phyloP scores from a whole-genome alignment of 1,140 invertebrate genomes.

The Aphaenogaster floridana region DNA sequence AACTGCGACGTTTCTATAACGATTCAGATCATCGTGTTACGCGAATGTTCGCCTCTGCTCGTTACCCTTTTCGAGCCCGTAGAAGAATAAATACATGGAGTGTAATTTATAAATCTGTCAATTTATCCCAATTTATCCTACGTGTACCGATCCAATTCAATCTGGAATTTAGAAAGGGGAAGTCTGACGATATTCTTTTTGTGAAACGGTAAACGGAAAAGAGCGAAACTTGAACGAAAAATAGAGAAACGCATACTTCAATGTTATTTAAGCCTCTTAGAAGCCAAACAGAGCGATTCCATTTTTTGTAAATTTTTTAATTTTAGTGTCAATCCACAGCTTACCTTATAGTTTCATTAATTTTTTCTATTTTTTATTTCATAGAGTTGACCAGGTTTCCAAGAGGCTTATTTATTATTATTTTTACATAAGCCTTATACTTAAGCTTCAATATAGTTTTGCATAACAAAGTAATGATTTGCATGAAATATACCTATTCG shows the following conservation, averaged over 20 bases:
- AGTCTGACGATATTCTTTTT: neutral
- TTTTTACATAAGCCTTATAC: neutral
- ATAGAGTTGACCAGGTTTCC: neutral
- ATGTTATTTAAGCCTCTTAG: neutral
- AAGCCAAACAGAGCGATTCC: neutral
- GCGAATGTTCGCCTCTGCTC: neutral
- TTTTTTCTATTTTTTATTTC: neutral
- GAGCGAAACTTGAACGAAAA: neutral
- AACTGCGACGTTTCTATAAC: conserved; percentile 43
- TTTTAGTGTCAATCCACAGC: neutral
- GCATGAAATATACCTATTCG: neutral
- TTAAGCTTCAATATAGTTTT: neutral
- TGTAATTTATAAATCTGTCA: neutral
- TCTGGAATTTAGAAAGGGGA: neutral
- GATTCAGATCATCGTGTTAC: conserved; percentile 50
- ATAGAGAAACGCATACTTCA: neutral
- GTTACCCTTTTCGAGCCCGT: neutral
- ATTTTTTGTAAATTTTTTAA: neutral
- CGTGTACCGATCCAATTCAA: neutral
- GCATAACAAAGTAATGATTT: neutral
- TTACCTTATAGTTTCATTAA: neutral
- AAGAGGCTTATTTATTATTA: neutral
- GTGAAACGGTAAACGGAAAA: neutral
- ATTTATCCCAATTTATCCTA: neutral
- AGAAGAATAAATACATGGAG: neutral